These are phyloP conservation scores for Eupithecia exiguata DNA, from an alignment of 2,888 invertebrate species.

Conservation along the genomic window DNA sequence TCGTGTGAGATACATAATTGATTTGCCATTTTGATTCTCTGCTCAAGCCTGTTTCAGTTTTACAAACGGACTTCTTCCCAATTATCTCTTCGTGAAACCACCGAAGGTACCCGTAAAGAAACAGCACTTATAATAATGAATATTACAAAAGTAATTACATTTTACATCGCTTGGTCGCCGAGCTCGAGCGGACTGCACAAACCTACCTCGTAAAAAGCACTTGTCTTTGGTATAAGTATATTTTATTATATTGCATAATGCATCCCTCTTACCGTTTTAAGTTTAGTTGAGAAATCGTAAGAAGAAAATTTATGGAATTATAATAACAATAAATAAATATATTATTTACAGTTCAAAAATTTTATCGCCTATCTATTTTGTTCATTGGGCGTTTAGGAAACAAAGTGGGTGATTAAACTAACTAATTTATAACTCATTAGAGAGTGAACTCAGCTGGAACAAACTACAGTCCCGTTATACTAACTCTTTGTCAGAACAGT, in stretches of 20 bases:
- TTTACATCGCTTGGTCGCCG: conserved; percentile 53
- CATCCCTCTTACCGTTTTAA: conserved; percentile 75
- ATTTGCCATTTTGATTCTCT: conserved; percentile 71
- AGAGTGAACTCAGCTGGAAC: conserved; percentile 33
- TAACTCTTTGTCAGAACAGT: conserved; percentile 30
- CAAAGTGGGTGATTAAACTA: conserved; percentile 56
- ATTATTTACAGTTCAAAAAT: conserved; percentile 81
- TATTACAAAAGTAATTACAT: conserved; percentile 63
- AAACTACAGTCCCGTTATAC: conserved; percentile 36
- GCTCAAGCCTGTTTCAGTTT: conserved; percentile 71
- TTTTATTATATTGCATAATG: conserved; percentile 71
- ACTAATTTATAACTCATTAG: conserved; percentile 48
- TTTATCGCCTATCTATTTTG: conserved; percentile 80
- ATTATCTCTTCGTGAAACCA: conserved; percentile 47
- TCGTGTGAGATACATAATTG: conserved; percentile 80
- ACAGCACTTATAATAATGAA: conserved; percentile 56
- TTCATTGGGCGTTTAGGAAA: conserved; percentile 66
- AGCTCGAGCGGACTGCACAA: conserved; percentile 36
- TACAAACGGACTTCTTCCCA: conserved; percentile 59
- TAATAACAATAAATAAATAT: conserved; percentile 83
- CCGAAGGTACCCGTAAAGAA: conserved; percentile 56
- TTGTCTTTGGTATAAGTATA: conserved; percentile 64
- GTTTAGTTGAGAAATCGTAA: conserved; percentile 78
- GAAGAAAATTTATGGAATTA: conserved; percentile 80
- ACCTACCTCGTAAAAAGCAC: conserved; percentile 74